Percentiles rank a stretch among this genome's conserved stretches.
phyloP scores from a whole-genome alignment of 2,797 vertebrate species.

The Margarornis squamiger region DNA sequence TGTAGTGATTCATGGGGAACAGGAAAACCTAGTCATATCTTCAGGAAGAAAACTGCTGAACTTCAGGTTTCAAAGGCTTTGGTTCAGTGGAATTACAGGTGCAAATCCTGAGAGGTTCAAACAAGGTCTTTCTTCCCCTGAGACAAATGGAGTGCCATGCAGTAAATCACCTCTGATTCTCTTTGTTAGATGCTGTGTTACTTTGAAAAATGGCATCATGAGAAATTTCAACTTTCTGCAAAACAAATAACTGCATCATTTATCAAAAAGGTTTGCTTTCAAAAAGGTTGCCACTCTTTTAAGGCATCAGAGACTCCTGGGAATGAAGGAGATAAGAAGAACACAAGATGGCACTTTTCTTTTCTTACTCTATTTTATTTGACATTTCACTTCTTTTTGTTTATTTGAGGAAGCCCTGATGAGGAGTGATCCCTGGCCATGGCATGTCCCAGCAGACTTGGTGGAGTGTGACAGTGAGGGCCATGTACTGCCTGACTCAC shows the following conservation, averaged over 20 bases:
- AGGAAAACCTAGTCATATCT: conserved; percentile 62
- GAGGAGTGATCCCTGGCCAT: neutral
- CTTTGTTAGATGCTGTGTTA: conserved; percentile 35
- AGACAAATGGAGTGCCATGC: conserved; percentile 39
- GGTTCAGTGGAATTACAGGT: conserved; percentile 35
- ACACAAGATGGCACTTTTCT: neutral
- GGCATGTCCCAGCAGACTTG: neutral
- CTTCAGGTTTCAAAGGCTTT: conserved; percentile 49
- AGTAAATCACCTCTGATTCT: conserved; percentile 31
- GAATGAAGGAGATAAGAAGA: neutral
- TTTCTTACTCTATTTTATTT: conserved; percentile 10
- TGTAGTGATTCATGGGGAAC: conserved; percentile 12
- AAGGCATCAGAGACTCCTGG: neutral
- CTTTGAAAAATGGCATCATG: neutral
- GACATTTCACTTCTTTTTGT: neutral
- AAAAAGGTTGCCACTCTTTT: neutral
- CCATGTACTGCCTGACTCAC: neutral
- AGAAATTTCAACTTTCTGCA: conserved; percentile 41
- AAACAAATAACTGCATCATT: conserved; percentile 52
- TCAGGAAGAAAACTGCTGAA: conserved; percentile 47
- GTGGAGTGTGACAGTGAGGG: neutral
- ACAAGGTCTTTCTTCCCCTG: conserved; percentile 25
- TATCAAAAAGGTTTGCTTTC: conserved; percentile 50
- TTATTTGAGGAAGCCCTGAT: neutral
- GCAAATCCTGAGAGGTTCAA: conserved; percentile 44